Base-by-base conservation (phyloP, 2,888 invertebrate species). In the Gortyna flavago region DNA sequence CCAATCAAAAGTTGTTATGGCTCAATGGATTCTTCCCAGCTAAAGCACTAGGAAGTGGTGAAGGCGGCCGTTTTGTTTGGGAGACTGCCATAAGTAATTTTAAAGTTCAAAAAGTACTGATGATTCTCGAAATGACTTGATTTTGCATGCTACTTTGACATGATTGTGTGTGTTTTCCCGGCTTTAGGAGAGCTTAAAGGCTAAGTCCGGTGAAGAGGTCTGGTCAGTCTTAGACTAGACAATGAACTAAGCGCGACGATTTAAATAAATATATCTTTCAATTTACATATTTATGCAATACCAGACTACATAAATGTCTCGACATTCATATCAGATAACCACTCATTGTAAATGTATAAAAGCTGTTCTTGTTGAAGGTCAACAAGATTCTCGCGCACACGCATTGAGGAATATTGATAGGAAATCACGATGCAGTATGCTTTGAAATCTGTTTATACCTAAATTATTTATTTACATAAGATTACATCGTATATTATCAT, bases 351-450 rank as follows among this genome's bases (percentile, higher is more conserved):
- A 68, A 81, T 67, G 57, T 62, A 76, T n/a, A n/a, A n/a, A 68
- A 81, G 73, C 71, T 65, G 78, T 54, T 77, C 76, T 62, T 7
- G 38, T 62, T 35, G 80, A 87, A 88, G 88, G 87, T 87, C 81
- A 32, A 57, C 88, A 38, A 87, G 87, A 81, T 87, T 85, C 85
- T 74, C 51, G 70, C 13, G 69, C 69, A 11, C 59, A 48, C 71
- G 41, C 44, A 18, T 64, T 5, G 51, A 68, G 25, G 81, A 70
- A 80, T 81, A 81, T 65, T 73, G 69, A 81, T 85, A 51, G 48
- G 25, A 64, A 68, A 65, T 54, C 38, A 67, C 38, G 38, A 51
- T 75, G 54, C 16, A 66, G n/a, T 48, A 64, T 32, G 32, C 25
- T 61, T 72, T 69, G 62, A 66, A 75, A 16, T 72, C n/a, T 54